phyloP scores from a whole-genome alignment of 2,113 vertebrate genomes.

The Serilophus lunatus region DNA sequence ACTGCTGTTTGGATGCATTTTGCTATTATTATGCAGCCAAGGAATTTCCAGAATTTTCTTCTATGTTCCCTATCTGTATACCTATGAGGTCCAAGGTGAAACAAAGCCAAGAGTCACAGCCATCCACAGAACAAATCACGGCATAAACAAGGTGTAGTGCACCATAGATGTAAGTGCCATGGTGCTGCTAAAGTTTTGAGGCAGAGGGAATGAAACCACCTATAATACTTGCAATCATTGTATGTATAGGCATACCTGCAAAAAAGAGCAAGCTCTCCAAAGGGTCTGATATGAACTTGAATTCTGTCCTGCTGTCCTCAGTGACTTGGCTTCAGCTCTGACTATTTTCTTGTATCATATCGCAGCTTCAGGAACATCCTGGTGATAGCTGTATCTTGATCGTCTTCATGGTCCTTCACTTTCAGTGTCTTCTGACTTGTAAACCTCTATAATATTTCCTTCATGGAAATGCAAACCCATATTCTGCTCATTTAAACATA shows the following conservation, averaged over 20 bases:
- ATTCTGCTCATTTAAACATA: neutral
- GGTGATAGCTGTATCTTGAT: neutral
- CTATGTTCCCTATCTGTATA: neutral
- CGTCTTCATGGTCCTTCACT: neutral
- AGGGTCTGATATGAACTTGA: neutral
- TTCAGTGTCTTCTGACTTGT: neutral
- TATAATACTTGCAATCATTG: neutral
- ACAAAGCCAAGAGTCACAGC: slow-evolving; percentile 16
- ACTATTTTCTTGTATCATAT: neutral
- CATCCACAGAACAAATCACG: neutral
- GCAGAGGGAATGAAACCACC: neutral
- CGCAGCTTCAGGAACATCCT: neutral
- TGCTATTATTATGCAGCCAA: slow-evolving; percentile 77
- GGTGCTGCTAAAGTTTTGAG: neutral
- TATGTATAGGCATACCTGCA: neutral
- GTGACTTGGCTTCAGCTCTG: neutral
- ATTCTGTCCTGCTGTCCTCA: neutral
- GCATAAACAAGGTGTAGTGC: neutral
- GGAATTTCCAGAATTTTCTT: slow-evolving; percentile 66
- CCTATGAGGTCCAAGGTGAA: neutral
- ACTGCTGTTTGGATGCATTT: slow-evolving; percentile 78
- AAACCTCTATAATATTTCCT: neutral
- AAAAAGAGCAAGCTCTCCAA: neutral
- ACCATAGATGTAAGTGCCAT: neutral
- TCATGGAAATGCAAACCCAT: neutral